These are phyloP conservation scores for Ommatoiulus sabulosus DNA, from an alignment of 2,888 invertebrate species.

Conservation along the genomic window DNA sequence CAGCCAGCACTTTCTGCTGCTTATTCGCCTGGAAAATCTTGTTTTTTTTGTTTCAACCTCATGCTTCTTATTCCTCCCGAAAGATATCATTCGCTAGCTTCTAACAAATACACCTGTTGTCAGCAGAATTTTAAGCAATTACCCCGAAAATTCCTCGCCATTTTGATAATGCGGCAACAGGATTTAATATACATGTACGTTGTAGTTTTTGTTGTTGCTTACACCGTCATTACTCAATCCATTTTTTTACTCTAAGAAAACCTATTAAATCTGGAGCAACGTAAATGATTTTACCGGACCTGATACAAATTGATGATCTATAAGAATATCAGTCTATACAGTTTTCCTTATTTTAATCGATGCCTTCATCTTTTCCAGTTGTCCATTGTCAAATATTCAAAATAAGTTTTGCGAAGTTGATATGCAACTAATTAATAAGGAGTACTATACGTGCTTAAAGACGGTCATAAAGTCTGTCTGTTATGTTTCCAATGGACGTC, in stretches of 20 bases:
- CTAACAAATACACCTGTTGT: slow-evolving; percentile 46
- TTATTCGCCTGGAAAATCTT: slow-evolving; percentile 27
- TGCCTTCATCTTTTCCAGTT: not conserved
- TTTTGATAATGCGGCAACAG: slow-evolving; percentile 37
- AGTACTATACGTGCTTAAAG: too few relatives aligned
- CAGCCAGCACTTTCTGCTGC: slow-evolving; percentile 41
- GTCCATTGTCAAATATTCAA: too few relatives aligned
- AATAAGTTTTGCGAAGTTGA: too few relatives aligned
- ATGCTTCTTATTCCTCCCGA: slow-evolving; percentile 25
- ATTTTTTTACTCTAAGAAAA: not conserved
- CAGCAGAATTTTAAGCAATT: slow-evolving; percentile 45
- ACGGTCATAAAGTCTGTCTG: too few relatives aligned
- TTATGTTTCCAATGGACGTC: too few relatives aligned
- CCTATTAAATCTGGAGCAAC: slow-evolving; percentile 41
- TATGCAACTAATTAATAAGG: too few relatives aligned
- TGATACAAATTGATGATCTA: not conserved
- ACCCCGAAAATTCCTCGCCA: slow-evolving; percentile 32
- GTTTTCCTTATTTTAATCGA: not conserved
- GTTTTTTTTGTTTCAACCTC: slow-evolving; percentile 19
- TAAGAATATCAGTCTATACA: not conserved
- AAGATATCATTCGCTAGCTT: slow-evolving; percentile 7
- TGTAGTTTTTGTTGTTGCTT: not conserved
- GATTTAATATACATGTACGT: not conserved
- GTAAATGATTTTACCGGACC: not conserved
- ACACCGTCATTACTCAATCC: not conserved